Evolutionary conservation across 2,113 vertebrate genomes (phyloP).

Genomic region (Ictalurus punctatus): DNA sequence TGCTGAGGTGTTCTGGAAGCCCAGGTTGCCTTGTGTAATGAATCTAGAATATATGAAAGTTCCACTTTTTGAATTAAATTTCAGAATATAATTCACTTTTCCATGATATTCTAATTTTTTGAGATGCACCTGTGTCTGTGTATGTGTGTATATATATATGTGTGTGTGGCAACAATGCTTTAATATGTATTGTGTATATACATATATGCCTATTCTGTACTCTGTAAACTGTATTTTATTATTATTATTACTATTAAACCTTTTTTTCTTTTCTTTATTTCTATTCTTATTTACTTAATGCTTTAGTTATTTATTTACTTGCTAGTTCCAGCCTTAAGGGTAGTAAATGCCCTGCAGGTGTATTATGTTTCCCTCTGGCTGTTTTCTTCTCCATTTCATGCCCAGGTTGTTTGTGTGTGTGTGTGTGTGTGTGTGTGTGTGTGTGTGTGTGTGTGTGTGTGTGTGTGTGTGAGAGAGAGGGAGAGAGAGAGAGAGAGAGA

Average conservation of each 20-base stretch:
- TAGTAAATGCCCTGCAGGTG: conserved; percentile 31
- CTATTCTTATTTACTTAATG: neutral
- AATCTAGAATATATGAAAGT: no score
- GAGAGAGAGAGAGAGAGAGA: no score
- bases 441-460: no score
- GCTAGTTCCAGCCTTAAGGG: neutral
- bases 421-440: no score
- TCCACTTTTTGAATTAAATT: no score
- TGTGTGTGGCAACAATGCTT: conserved; percentile 13
- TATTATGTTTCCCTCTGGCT: conserved; percentile 27
- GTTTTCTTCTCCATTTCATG: conserved; percentile 29
- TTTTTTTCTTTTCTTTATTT: neutral
- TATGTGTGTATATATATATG: neutral
- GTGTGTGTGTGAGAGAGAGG: no score
- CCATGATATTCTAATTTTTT: no score
- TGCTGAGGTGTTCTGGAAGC: no score
- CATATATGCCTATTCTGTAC: neutral
- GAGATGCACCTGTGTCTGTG: no score
- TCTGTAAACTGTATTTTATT: neutral
- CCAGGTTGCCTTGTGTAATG: no score
- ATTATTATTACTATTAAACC: conserved; percentile 10
- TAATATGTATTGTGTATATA: conserved; percentile 18
- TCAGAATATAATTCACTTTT: no score
- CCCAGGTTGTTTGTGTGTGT: neutral
- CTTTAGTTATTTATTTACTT: conserved; percentile 6